Base-by-base conservation (phyloP, 2,113 vertebrate genomes). In the Lampris megalopsis region DNA sequence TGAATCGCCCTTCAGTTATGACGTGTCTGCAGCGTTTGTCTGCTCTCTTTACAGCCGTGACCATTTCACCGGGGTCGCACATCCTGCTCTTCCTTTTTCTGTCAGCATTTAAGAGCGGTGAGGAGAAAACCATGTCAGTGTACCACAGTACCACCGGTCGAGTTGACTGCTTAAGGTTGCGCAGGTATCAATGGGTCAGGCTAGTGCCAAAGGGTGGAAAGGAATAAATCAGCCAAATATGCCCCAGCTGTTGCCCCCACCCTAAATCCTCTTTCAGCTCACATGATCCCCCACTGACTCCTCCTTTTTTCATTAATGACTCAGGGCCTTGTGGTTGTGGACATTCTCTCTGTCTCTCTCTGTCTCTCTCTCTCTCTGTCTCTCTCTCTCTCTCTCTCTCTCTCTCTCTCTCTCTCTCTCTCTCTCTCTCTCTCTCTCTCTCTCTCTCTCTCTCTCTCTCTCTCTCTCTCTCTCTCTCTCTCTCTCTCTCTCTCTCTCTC, bases 281-380 rank as follows among this genome's bases (percentile, higher is more conserved):
- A 84, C 50, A 65, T 52, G 58, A 67, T 60, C 52, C 40, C 66
- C 42, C 68, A 78, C 68, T 88, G 80, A 89, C 70, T 92, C 74
- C 86, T 41, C 49, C 65, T 63, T 65, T 47, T 77, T 88, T 73
- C 52, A 48, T 63, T 67, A 54, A 69, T 81, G 82, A 82, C 61
- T 91, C 82, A 81, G 47, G 40, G 49, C 68, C 54, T 63, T 54
- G 63, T 54, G 35, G n/a, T 24, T 66, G 38, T 75, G 24, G 24
- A 24, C 24, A 24, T 24, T 24, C 24, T 43, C 40, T 10, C 9
- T 13, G 40, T 10, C 41, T 40, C 2, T 40, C 5, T 43, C 40
- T 10, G 10, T 13, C 59, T 10, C 41, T 40, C 2, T 40, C 5
- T 4, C 59, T 43, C 40, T 43, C 10, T 40, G 38, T 43, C 9